Conservation (phyloP, 1,140 invertebrate species). For the Mya arenaria region DNA sequence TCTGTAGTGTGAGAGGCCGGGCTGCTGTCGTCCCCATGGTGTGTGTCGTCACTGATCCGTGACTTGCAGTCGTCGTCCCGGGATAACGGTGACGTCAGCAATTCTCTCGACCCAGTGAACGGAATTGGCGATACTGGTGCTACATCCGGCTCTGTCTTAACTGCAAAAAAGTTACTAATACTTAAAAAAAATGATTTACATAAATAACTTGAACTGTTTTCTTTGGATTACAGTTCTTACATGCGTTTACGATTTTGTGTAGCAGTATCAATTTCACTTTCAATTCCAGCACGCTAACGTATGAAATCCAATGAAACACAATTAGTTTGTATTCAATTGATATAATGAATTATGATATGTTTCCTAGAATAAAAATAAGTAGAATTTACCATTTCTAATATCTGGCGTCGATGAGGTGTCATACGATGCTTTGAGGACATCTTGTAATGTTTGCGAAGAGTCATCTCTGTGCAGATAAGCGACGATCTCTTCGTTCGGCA, state of each 20-base stretch:
- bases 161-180: constrained; percentile 40
- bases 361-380: no score
- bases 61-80: constrained; percentile 66
- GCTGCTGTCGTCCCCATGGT: constrained; percentile 51
- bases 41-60: constrained; percentile 60
- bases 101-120: constrained; percentile 15
- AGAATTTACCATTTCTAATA: no score
- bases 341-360: no score
- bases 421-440: constrained; percentile 20
- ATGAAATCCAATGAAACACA: no score
- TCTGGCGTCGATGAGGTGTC: no score
- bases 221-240: no score
- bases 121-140: constrained; percentile 7
- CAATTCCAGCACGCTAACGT: no score
- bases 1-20: constrained; percentile 18
- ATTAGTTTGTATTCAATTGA: no score
- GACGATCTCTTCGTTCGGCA: constrained; percentile 92
- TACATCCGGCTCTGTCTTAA: constrained; percentile 27
- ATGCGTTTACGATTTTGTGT: no score
- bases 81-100: constrained; percentile 59
- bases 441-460: background rate
- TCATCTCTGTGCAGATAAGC: constrained; percentile 86
- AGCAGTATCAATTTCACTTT: no score
- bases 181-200: no score
- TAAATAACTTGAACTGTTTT: no score